phyloP scores from a whole-genome alignment of 1,140 invertebrate species.

The Babylonia areolata region DNA sequence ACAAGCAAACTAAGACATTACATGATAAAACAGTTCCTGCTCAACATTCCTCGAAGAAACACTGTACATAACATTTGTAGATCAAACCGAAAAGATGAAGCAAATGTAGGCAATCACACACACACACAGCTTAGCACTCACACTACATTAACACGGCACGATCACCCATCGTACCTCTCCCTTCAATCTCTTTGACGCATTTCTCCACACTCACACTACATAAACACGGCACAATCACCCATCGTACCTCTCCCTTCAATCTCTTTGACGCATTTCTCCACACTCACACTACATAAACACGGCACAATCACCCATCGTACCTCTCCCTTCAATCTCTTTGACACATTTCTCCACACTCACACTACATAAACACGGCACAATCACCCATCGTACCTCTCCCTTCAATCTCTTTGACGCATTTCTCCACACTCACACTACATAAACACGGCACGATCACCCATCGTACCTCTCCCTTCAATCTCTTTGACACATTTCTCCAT shows the following conservation, averaged over 20 bases:
- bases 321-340: constrained; percentile 87
- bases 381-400: constrained; percentile 79
- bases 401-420: constrained; percentile 92
- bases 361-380: background rate
- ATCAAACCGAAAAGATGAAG: too few relatives aligned
- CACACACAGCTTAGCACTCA: background rate
- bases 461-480: constrained; percentile 84
- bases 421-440: constrained; percentile 78
- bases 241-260: constrained; percentile 83
- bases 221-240: background rate
- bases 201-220: constrained; percentile 79
- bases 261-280: constrained; percentile 90
- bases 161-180: constrained; percentile 80
- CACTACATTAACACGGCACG: background rate
- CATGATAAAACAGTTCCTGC: too few relatives aligned
- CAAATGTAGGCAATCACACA: background rate
- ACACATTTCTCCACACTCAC: constrained; percentile 85
- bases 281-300: constrained; percentile 52
- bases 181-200: constrained; percentile 91
- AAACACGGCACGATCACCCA: background rate
- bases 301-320: constrained; percentile 73
- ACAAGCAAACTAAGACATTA: too few relatives aligned
- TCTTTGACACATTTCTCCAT: constrained; percentile 89
- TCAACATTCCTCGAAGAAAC: too few relatives aligned
- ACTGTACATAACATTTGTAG: too few relatives aligned